Conservation (phyloP, 2,797 vertebrate species). For the Novumbra hubbsi region DNA sequence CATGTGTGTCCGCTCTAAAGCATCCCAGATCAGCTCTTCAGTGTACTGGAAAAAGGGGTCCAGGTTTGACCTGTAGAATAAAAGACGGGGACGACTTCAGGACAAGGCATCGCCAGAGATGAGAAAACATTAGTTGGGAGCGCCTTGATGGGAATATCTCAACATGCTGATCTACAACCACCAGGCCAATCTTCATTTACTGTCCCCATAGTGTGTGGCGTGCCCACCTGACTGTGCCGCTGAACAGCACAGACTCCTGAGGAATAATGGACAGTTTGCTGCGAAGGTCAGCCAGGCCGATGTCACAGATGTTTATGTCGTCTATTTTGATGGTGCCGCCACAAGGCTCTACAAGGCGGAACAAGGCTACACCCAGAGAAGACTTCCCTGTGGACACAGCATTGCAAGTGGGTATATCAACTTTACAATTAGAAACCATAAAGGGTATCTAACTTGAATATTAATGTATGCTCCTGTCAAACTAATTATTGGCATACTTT, state of each 20-base stretch:
- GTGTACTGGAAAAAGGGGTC: constrained; percentile 86
- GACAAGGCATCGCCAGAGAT: background rate
- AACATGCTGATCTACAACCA: background rate
- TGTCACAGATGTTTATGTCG: constrained; percentile 85
- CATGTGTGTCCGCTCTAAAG: constrained; percentile 92
- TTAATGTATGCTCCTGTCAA: too few species aligned
- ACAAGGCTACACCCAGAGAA: constrained; percentile 87
- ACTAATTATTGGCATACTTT: too few species aligned
- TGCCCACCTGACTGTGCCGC: constrained; percentile 85
- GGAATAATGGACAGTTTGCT: constrained; percentile 93
- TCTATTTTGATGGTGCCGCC: constrained; percentile 90
- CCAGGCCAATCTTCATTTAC: background rate
- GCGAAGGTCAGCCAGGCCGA: constrained; percentile 89
- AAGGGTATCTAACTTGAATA: background rate
- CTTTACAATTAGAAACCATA: background rate
- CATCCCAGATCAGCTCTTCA: constrained; percentile 88
- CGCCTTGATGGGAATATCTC: background rate
- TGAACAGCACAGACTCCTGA: constrained; percentile 92
- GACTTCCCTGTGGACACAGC: constrained; percentile 79
- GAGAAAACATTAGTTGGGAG: background rate
- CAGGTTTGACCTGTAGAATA: constrained; percentile 80
- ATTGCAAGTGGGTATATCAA: background rate
- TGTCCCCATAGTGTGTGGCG: background rate
- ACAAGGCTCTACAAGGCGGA: constrained; percentile 85
- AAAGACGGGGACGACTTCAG: background rate